Percentiles rank a stretch among this genome's conserved stretches.
Conservation (phyloP, 1,140 invertebrate species). For the Pogonomyrmex barbatus region DNA sequence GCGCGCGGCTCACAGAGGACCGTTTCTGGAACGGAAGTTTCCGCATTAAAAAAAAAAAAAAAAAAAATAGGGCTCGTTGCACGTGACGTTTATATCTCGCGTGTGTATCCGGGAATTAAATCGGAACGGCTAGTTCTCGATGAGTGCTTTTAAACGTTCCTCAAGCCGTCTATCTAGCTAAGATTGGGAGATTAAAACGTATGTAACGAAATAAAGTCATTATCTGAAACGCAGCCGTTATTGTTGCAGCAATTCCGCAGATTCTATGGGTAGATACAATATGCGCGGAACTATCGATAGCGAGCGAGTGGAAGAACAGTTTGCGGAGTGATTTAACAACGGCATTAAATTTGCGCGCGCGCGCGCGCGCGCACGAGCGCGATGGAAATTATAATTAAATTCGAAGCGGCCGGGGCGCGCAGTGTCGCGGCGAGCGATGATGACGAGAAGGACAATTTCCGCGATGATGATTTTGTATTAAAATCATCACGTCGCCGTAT, state of each 20-base stretch:
- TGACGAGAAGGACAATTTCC: constrained; percentile 59
- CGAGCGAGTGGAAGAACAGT: constrained; percentile 19
- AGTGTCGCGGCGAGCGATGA: constrained; percentile 34
- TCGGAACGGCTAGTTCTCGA: constrained; percentile 36
- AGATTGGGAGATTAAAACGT: constrained; percentile 35
- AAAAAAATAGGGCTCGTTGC: constrained; percentile 47
- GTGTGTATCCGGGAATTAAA: constrained; percentile 51
- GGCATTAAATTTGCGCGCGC: constrained; percentile 49
- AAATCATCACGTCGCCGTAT: constrained; percentile 63
- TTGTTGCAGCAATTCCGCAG: not conserved
- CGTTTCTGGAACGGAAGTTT: constrained; percentile 50
- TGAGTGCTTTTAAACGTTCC: constrained; percentile 42
- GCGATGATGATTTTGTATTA: constrained; percentile 50
- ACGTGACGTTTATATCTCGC: constrained; percentile 57
- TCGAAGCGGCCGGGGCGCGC: not conserved
- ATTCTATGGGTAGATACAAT: constrained; percentile 6
- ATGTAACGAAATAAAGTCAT: constrained; percentile 56
- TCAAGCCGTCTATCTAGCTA: not conserved
- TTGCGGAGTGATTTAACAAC: constrained; percentile 56
- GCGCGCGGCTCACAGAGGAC: constrained; percentile 28
- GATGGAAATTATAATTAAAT: constrained; percentile 61
- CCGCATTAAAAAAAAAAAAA: constrained; percentile 33
- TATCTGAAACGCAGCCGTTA: constrained; percentile 22
- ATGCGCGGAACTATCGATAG: constrained; percentile 3
- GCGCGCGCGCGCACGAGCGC: constrained; percentile 1